These are phyloP conservation scores for Protula sp. DNA, from an alignment of 2,888 invertebrate species.

Conservation along the genomic window DNA sequence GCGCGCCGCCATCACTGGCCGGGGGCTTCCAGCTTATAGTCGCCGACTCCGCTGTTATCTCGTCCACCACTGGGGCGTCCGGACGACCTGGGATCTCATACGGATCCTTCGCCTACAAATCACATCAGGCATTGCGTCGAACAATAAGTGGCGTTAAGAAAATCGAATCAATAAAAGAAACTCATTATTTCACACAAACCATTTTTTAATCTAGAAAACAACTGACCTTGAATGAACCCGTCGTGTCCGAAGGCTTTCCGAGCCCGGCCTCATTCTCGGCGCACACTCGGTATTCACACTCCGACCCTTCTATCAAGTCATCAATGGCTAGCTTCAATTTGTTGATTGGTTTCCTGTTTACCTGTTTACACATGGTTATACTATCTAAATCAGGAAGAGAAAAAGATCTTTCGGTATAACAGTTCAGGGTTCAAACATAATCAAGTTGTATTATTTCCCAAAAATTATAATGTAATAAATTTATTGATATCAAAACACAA, in stretches of 20 bases:
- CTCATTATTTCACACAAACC: too few relatives aligned
- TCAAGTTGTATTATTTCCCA: too few relatives aligned
- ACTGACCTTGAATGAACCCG: constrained; percentile 28
- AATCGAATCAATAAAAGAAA: too few relatives aligned
- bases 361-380: too few relatives aligned
- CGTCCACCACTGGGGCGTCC: constrained; percentile 40
- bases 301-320: constrained; percentile 41
- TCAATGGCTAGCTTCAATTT: constrained; percentile 37
- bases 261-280: constrained; percentile 49
- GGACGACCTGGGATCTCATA: constrained; percentile 39
- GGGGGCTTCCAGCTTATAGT: constrained; percentile 20
- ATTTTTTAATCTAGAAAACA: too few relatives aligned
- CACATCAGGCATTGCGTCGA: too few relatives aligned
- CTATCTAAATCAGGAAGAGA: too few relatives aligned
- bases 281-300: constrained; percentile 47
- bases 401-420: too few relatives aligned
- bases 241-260: constrained; percentile 43
- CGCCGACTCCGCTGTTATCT: constrained; percentile 23
- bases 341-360: constrained; percentile 75
- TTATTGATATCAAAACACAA: too few relatives aligned
- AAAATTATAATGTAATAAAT: too few relatives aligned
- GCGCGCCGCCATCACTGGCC: constrained; percentile 20
- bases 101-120: constrained; percentile 37
- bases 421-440: too few relatives aligned
- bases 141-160: too few relatives aligned